Conservation (phyloP, 2,113 vertebrate species). For the Nothoprocta pentlandii region DNA sequence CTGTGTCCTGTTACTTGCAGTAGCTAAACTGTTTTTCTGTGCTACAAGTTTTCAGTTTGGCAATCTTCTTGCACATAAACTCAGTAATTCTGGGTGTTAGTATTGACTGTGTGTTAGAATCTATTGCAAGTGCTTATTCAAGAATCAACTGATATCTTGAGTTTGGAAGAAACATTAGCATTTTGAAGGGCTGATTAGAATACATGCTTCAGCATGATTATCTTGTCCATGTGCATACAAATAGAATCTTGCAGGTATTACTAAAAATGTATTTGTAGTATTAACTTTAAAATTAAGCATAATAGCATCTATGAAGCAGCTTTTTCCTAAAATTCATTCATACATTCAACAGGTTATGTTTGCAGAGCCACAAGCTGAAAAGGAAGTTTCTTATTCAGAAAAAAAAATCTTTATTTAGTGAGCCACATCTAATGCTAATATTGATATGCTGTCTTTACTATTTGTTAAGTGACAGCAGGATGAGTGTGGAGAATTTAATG, state of each 20-base stretch:
- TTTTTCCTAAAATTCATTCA: background rate
- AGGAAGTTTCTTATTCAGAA: background rate
- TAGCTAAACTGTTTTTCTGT: background rate
- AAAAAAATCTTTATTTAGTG: background rate
- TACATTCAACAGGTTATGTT: background rate
- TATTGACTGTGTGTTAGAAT: background rate
- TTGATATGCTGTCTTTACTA: background rate
- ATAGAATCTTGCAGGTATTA: background rate
- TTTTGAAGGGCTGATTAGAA: background rate
- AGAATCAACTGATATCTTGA: background rate
- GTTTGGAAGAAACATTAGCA: background rate
- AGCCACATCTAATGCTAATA: background rate
- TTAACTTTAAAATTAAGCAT: background rate
- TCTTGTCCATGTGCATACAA: background rate
- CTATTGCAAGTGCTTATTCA: background rate
- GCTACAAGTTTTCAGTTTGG: background rate
- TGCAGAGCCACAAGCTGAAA: background rate
- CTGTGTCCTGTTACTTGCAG: background rate
- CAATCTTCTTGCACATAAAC: background rate
- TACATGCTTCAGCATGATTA: background rate
- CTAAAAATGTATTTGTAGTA: background rate
- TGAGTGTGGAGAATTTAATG: background rate
- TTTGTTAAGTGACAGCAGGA: background rate
- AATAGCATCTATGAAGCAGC: background rate
- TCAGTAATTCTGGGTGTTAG: background rate